A percentile compares a stretch with the other conserved stretches of the same genome.
Evolutionary conservation across 2,797 vertebrate genomes (phyloP).

Genomic region (Typhlichthys eigenmanni): DNA sequence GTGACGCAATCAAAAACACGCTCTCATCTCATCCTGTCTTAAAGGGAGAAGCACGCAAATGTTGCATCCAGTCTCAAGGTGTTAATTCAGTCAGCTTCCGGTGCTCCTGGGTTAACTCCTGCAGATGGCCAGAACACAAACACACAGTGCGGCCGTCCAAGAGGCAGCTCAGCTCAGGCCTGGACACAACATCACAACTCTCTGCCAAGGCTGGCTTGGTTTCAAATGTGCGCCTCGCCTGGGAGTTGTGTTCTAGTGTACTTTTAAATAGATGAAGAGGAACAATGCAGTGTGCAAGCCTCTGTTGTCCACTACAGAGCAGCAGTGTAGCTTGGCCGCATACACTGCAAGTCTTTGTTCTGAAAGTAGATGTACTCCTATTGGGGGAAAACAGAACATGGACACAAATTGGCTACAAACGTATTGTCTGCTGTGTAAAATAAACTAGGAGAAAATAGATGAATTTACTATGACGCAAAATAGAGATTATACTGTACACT

Average conservation of each 20-base stretch:
- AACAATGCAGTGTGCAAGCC: constrained; percentile 4
- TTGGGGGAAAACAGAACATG: background rate
- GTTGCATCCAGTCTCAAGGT: too few relatives aligned
- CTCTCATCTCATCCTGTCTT: too few relatives aligned
- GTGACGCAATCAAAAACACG: too few relatives aligned
- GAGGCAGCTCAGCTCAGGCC: constrained; percentile 30
- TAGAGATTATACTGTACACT: too few relatives aligned
- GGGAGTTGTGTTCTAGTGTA: constrained; percentile 19
- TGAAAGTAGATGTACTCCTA: background rate
- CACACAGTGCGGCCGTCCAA: constrained; percentile 31
- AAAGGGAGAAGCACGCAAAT: too few relatives aligned
- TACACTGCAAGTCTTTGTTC: background rate
- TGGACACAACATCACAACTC: constrained; percentile 22
- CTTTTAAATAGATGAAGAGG: constrained; percentile 30
- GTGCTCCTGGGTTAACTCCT: constrained; percentile 21
- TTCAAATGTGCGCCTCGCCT: constrained; percentile 28
- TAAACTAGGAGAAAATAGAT: too few relatives aligned
- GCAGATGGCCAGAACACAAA: constrained; percentile 32
- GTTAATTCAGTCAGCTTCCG: background rate
- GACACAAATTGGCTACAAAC: background rate
- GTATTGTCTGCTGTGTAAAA: too few relatives aligned
- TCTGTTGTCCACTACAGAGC: background rate
- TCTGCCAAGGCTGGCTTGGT: constrained; percentile 40
- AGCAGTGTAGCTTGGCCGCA: background rate
- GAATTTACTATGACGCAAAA: too few relatives aligned